Conservation (phyloP, 2,113 vertebrate genomes). For the Gymnogyps californianus region DNA sequence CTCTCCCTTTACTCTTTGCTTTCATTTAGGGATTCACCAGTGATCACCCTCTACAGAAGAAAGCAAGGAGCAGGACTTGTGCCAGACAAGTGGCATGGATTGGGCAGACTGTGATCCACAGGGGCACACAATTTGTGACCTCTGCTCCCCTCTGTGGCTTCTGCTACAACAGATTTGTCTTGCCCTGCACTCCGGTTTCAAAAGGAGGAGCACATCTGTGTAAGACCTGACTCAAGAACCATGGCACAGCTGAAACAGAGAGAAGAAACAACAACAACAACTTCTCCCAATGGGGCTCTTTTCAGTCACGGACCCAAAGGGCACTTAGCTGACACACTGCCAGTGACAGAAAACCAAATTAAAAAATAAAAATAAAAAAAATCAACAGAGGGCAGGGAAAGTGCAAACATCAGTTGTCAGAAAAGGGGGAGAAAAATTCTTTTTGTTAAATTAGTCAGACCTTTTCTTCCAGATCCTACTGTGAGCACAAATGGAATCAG, state of each 20-base stretch:
- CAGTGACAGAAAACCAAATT: conserved; percentile 25
- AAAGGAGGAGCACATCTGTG: not conserved
- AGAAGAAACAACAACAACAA: conserved; percentile 31
- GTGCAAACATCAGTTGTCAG: conserved; percentile 49
- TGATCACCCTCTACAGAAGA: not conserved
- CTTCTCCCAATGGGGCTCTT: not conserved
- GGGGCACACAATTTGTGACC: not conserved
- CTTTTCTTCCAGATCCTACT: conserved; percentile 99
- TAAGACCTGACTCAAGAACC: conserved; percentile 17
- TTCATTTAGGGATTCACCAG: conserved; percentile 29
- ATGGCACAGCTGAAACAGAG: conserved; percentile 50
- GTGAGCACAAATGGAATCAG: conserved; percentile 98
- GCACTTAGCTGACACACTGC: conserved; percentile 4
- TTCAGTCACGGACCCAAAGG: not conserved
- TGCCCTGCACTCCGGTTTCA: not conserved
- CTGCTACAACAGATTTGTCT: not conserved
- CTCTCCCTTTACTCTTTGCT: conserved; percentile 7
- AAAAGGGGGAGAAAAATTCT: conserved; percentile 38
- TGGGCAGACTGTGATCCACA: not conserved
- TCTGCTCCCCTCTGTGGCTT: conserved; percentile 3
- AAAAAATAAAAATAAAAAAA: not conserved
- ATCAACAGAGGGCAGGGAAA: conserved; percentile 33
- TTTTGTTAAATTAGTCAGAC: conserved; percentile 81
- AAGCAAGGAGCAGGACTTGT: not conserved
- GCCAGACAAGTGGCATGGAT: not conserved